Conservation (phyloP, 2,113 vertebrate genomes). For the Cyprinodon brontotheroides region DNA sequence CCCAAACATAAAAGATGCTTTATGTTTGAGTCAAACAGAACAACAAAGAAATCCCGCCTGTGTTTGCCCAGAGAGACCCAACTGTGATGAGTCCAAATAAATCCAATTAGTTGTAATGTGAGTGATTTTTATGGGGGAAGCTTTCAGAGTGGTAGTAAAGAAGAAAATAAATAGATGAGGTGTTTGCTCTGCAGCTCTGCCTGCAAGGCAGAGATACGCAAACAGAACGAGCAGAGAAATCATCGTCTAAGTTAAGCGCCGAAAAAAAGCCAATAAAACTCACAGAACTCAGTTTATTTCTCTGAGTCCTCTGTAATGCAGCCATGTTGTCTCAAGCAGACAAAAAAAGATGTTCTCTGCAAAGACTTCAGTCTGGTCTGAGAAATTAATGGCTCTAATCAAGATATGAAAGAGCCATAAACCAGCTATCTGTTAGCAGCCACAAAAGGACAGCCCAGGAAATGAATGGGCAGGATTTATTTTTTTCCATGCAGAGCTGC, state of each 20-base stretch:
- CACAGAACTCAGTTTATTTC: conserved; percentile 61
- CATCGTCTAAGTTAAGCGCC: conserved; percentile 36
- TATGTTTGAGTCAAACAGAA: conserved; percentile 18
- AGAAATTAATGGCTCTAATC: conserved; percentile 54
- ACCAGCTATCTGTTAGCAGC: conserved; percentile 29
- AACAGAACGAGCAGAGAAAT: conserved; percentile 28
- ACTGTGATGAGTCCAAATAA: conserved; percentile 65
- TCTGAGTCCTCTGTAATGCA: conserved; percentile 41
- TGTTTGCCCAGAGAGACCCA: conserved; percentile 36
- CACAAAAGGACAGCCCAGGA: conserved; percentile 21
- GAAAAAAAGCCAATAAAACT: conserved; percentile 62
- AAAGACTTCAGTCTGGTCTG: conserved; percentile 28
- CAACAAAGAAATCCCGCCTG: conserved; percentile 26
- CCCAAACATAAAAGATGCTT: conserved; percentile 13
- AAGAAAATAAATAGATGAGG: conserved; percentile 56
- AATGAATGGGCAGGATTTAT: conserved; percentile 41
- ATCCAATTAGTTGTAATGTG: conserved; percentile 72
- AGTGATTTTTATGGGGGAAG: conserved; percentile 66
- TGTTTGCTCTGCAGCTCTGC: conserved; percentile 32
- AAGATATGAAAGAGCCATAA: conserved; percentile 57
- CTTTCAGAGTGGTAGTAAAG: conserved; percentile 53
- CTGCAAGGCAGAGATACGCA: conserved; percentile 68
- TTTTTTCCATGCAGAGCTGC: conserved; percentile 5
- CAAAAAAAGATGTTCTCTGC: conserved; percentile 42
- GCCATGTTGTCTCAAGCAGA: conserved; percentile 36